These are phyloP conservation scores for Varroa destructor DNA, from an alignment of 1,140 invertebrate species.

Conservation along the genomic window DNA sequence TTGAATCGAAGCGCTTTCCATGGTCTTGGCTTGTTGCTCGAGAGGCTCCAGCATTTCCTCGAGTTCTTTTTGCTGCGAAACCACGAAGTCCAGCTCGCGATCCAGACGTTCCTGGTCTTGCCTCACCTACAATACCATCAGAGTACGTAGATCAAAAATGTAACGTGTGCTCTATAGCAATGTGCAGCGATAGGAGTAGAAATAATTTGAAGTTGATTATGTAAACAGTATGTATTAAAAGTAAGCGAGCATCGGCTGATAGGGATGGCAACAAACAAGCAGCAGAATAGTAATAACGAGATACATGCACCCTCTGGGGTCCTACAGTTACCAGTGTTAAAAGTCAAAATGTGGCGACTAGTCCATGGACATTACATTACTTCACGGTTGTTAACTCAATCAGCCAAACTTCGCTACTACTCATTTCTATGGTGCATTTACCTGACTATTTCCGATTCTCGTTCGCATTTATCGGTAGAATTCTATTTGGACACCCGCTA, in stretches of 20 bases:
- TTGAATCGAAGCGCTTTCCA: slow-evolving; percentile 42
- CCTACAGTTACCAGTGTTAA: too few species aligned
- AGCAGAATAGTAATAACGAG: too few species aligned
- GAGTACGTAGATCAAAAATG: slow-evolving; percentile 58
- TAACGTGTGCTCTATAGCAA: slow-evolving; percentile 46
- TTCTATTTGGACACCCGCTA: too few species aligned
- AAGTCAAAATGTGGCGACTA: too few species aligned
- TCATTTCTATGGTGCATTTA: too few species aligned
- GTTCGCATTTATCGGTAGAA: too few species aligned
- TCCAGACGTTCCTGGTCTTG: slow-evolving; percentile 75
- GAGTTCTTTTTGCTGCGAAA: slow-evolving; percentile 77
- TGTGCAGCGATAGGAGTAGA: slow-evolving; percentile 44
- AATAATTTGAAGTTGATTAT: neutral
- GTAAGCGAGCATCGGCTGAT: neutral
- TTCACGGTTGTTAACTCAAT: too few species aligned
- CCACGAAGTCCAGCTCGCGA: slow-evolving; percentile 83
- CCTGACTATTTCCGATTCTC: too few species aligned
- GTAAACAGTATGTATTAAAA: slow-evolving; percentile 5
- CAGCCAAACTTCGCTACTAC: too few species aligned
- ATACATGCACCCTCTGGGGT: too few species aligned
- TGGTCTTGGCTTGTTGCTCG: slow-evolving; percentile 53
- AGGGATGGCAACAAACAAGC: too few species aligned
- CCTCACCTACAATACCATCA: slow-evolving; percentile 55
- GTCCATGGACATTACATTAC: too few species aligned
- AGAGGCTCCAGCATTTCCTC: slow-evolving; percentile 70